Evolutionary conservation across 2,888 invertebrate species (phyloP), one percentile per base, ranked within the genome.

Genomic region (Orthosia gracilis): DNA sequence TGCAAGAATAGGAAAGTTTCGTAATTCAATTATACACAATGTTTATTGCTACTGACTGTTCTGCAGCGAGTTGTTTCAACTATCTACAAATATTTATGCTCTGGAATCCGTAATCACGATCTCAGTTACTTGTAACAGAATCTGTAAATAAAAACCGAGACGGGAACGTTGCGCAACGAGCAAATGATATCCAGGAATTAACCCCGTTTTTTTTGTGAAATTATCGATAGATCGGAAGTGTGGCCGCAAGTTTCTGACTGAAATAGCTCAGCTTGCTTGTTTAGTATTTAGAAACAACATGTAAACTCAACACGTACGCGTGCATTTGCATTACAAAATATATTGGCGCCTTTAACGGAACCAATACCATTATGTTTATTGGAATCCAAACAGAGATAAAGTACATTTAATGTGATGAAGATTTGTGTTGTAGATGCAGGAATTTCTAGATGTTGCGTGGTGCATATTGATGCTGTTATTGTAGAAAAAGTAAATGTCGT

Each of bases 141-240:
- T 92, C 90, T 89, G 91, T 92, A 84, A 86, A 85, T 82, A 84
- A 85, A 84, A 84, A 61, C 49, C 57, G 71, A 71, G 55, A 23
- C 68, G 58, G 67, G 72, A 78, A 73, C 80, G 52, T 87, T 87
- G 75, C 82, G 76, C 73, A 86, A 89, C 78, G 77, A 73, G 71
- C 78, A 75, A 86, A 78, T 87, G 92, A 92, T 93, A 94, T 93
- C 85, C 90, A 93, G 92, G 93, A 94, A 92, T 95, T 95, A 95
- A 94, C 95, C 96, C 91, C 91, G 88, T 91, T 95, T 93, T n/a
- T 94, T 94, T 93, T 92, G 91, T 91, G 87, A 90, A 93, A 93
- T 93, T 93, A 93, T 93, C 92, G 92, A 85, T 80, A 77, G 80
- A 92, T 93, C 91, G 92, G 92, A 92, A 91, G 91, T 90, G 85